A percentile compares a stretch with the other conserved stretches of the same genome.
Conservation (phyloP, 92 coral and sea anemone species). For the Epizoanthus rinbou region DNA sequence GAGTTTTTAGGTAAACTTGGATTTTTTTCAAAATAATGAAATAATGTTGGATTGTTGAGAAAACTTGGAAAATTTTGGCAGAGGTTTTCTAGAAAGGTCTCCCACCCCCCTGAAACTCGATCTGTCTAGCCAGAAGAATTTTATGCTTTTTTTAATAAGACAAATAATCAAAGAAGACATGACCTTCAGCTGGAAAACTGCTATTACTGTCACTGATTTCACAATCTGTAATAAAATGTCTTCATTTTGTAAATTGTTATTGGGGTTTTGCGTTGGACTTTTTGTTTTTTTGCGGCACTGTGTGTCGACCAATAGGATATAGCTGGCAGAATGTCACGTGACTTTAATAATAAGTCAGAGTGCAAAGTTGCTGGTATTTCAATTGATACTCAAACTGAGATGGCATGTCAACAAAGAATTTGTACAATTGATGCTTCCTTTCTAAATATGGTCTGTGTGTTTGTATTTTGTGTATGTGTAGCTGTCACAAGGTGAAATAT, state of each 20-base stretch:
- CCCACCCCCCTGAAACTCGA: conserved; percentile 30
- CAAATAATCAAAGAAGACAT: conserved; percentile 11
- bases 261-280: no score
- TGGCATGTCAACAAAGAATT: no score
- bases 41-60: neutral
- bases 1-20: neutral
- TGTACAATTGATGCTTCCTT: no score
- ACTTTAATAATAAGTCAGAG: neutral
- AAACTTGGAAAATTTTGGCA: neutral
- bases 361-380: no score
- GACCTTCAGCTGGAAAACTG: neutral
- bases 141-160: conserved; percentile 3
- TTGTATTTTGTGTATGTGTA: no score
- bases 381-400: no score
- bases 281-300: neutral
- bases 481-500: no score
- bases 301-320: neutral
- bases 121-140: conserved; percentile 33
- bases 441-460: no score
- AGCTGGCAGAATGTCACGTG: neutral
- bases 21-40: neutral
- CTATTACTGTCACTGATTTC: neutral
- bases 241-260: neutral
- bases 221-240: neutral
- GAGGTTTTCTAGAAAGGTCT: conserved; percentile 5